Conservation (phyloP, 2,888 invertebrate species). For the Actias luna region DNA sequence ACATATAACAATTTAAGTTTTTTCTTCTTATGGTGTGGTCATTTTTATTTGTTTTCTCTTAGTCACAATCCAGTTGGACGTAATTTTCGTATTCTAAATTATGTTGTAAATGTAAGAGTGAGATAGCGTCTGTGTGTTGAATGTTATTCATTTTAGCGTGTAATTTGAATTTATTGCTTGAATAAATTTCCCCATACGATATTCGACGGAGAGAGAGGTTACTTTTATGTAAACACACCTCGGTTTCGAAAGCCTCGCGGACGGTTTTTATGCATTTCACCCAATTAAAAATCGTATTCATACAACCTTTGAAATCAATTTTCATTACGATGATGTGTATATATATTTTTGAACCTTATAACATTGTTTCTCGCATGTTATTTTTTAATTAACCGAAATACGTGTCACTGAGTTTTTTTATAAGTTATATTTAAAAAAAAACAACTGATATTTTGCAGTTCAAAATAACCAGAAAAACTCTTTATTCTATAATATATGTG, state of each 20-base stretch:
- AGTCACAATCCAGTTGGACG: no score
- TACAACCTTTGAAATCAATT: background rate
- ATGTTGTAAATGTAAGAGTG: background rate
- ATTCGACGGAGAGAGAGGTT: conserved; percentile 7
- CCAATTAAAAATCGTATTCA: background rate
- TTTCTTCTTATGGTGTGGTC: no score
- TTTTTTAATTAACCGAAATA: background rate
- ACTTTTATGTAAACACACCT: conserved; percentile 1
- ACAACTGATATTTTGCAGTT: no score
- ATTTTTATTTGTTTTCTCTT: no score
- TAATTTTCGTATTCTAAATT: no score
- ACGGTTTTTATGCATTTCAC: background rate
- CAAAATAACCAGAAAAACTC: no score
- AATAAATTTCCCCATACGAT: conserved; percentile 14
- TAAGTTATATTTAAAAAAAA: no score
- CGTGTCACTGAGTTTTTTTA: background rate
- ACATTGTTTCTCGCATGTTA: background rate
- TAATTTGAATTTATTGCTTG: conserved; percentile 28
- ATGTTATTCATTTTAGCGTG: conserved; percentile 19
- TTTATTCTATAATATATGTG: no score
- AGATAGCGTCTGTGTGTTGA: conserved; percentile 9
- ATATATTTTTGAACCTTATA: no score
- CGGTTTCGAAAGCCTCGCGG: background rate
- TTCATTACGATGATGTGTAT: background rate
- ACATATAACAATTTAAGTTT: no score